Evolutionary conservation across 2,888 invertebrate genomes (phyloP).

Genomic region (Synanthedon tipuliformis): DNA sequence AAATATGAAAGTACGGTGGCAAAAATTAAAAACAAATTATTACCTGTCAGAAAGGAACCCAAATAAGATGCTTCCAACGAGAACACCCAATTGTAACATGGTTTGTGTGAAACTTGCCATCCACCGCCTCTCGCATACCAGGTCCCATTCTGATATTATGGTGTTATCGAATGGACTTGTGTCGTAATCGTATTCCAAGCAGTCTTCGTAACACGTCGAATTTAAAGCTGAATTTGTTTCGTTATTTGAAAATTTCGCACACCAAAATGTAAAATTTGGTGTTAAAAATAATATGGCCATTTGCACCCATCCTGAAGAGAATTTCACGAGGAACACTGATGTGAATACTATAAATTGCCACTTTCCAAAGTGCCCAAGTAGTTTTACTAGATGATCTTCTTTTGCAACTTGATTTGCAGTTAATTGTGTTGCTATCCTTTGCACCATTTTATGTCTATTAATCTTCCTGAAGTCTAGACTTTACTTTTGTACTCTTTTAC

Average conservation of each 20-base stretch:
- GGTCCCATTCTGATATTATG: conserved; percentile 79
- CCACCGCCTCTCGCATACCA: conserved; percentile 75
- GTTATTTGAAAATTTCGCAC: conserved; percentile 37
- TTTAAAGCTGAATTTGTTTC: conserved; percentile 31
- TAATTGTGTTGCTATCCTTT: conserved; percentile 19
- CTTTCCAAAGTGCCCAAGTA: conserved; percentile 67
- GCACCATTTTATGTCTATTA: conserved; percentile 24
- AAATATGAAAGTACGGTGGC: not conserved
- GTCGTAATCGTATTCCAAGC: conserved; percentile 70
- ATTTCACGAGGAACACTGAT: conserved; percentile 76
- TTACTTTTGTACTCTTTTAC: too few relatives aligned
- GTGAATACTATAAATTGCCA: conserved; percentile 78
- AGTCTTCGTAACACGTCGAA: conserved; percentile 63
- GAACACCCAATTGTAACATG: conserved; percentile 78
- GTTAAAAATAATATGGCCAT: conserved; percentile 80
- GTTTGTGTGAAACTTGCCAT: conserved; percentile 79
- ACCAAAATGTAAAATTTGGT: conserved; percentile 70
- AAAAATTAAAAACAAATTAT: conserved; percentile 14
- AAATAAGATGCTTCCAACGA: conserved; percentile 78
- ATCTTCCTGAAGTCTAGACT: not conserved
- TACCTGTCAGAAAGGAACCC: conserved; percentile 81
- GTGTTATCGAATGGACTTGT: conserved; percentile 75
- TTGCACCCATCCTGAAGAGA: conserved; percentile 84
- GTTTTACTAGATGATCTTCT: conserved; percentile 40
- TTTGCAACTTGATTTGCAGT: conserved; percentile 14